Percentiles rank a stretch among this genome's conserved stretches.
Evolutionary conservation across 1,140 invertebrate genomes (phyloP).

Genomic region (Centruroides sculpturatus): DNA sequence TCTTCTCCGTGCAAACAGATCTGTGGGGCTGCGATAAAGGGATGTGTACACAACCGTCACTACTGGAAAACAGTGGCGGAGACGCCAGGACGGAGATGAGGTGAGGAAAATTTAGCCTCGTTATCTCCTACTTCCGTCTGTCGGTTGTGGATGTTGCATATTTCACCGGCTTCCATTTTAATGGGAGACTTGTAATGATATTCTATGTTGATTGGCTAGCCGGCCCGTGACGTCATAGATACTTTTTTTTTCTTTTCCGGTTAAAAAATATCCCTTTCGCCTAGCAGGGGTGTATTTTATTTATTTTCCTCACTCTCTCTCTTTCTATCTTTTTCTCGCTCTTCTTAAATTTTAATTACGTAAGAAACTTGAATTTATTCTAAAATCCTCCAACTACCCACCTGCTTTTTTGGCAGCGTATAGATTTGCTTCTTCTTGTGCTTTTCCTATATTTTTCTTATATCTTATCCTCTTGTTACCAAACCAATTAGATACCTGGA

Average conservation of each 20-base stretch:
- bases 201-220: too few relatives aligned
- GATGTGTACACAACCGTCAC: neutral
- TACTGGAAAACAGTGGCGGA: too few relatives aligned
- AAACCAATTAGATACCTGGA: constrained; percentile 96
- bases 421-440: constrained; percentile 97
- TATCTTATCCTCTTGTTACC: constrained; percentile 99
- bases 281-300: neutral
- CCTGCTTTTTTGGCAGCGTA: constrained; percentile 98
- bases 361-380: neutral
- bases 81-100: too few relatives aligned
- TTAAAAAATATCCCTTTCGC: neutral
- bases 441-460: constrained; percentile 99
- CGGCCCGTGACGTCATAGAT: too few relatives aligned
- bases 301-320: neutral
- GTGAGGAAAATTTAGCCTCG: too few relatives aligned
- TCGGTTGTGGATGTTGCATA: too few relatives aligned
- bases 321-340: too few relatives aligned
- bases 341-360: neutral
- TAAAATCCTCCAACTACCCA: constrained; percentile 26
- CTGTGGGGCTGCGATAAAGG: neutral
- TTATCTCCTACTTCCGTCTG: too few relatives aligned
- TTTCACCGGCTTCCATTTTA: too few relatives aligned
- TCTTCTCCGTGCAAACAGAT: neutral
- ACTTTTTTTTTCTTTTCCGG: too few relatives aligned
- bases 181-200: too few relatives aligned